Conservation (phyloP, 2,888 invertebrate species). For the Amphipoea oculea region DNA sequence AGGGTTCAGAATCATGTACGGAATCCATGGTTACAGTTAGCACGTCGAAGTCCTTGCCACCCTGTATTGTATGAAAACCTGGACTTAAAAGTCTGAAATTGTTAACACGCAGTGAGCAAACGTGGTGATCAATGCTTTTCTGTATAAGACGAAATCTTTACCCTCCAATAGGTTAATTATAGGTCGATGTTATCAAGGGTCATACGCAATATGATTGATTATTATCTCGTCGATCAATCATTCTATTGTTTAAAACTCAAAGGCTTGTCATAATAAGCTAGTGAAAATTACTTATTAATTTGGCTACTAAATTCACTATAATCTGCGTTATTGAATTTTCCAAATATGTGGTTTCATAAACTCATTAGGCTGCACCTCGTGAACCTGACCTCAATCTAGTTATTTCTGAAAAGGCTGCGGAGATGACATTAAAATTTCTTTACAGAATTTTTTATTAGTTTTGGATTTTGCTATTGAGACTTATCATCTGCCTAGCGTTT, state of each 20-base stretch:
- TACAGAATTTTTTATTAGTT: not conserved
- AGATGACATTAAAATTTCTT: not conserved
- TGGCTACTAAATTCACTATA: not conserved
- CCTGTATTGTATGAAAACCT: not conserved
- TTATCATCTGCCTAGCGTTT: not conserved
- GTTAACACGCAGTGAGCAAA: not conserved
- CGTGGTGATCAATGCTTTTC: not conserved
- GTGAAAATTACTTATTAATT: conserved; percentile 1
- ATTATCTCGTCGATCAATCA: conserved; percentile 13
- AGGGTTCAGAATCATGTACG: not conserved
- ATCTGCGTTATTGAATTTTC: not conserved
- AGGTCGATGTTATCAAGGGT: not conserved
- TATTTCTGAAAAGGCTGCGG: not conserved
- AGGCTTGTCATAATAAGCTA: not conserved
- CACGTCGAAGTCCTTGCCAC: too few species aligned
- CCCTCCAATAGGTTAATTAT: not conserved
- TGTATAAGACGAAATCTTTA: not conserved
- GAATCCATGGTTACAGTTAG: too few species aligned
- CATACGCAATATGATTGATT: conserved; percentile 18
- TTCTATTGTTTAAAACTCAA: conserved; percentile 24
- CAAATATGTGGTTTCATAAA: not conserved
- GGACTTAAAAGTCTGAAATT: not conserved
- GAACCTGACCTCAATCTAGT: not conserved
- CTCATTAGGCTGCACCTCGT: not conserved
- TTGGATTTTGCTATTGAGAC: not conserved